Conservation (phyloP, 2,797 vertebrate genomes). For the Brotogeris chrysoptera region DNA sequence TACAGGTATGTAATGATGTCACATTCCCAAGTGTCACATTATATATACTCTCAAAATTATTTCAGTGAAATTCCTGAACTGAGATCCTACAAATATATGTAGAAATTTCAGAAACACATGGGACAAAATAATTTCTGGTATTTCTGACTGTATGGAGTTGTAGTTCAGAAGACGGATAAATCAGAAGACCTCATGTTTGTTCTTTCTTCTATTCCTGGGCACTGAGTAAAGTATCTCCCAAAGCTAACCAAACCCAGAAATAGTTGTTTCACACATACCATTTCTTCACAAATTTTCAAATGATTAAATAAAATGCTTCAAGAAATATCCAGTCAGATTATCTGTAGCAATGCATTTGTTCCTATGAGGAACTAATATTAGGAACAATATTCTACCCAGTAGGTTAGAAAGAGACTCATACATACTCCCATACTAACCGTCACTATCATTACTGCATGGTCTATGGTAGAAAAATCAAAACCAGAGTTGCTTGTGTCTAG, state of each 20-base stretch:
- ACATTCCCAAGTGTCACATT: not conserved
- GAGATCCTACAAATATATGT: not conserved
- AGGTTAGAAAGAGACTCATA: not conserved
- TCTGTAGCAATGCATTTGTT: not conserved
- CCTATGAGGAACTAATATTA: not conserved
- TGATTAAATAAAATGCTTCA: not conserved
- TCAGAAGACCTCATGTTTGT: accelerated
- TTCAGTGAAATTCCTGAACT: not conserved
- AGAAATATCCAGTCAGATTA: not conserved
- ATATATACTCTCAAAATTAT: not conserved
- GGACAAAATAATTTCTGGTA: not conserved
- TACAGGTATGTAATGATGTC: not conserved
- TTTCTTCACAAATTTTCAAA: not conserved
- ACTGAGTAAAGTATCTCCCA: not conserved
- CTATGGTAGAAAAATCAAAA: not conserved
- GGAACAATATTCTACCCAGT: not conserved
- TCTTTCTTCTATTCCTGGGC: not conserved
- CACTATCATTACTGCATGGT: not conserved
- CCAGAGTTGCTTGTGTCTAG: not conserved
- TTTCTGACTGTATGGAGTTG: not conserved
- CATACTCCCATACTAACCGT: not conserved
- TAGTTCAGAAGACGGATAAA: not conserved
- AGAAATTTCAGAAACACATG: not conserved
- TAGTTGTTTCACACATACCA: not conserved
- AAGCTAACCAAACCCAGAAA: not conserved